A percentile compares a stretch with the other conserved stretches of the same genome.
Evolutionary conservation across 35 echinoderm and acorn worm species (phyloP).

Genomic region (Eucidaris tribuloides): DNA sequence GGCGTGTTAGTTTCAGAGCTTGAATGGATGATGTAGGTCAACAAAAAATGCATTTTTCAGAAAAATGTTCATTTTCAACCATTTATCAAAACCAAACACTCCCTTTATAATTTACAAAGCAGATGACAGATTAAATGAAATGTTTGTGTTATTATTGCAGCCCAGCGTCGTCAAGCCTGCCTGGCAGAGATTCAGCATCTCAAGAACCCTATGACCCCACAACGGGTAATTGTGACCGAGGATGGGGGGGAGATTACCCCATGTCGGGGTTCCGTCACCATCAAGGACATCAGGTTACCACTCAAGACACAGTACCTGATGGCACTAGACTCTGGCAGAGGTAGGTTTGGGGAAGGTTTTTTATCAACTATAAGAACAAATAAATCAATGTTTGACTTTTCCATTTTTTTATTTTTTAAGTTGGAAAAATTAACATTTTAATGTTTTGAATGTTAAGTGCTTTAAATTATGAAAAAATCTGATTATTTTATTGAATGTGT

Average conservation of each 20-base stretch:
- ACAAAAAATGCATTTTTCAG: too few relatives aligned
- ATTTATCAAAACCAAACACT: too few relatives aligned
- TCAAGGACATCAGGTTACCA: conserved; percentile 82
- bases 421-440: background rate
- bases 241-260: conserved; percentile 67
- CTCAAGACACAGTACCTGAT: conserved; percentile 95
- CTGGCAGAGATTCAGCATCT: conserved; percentile 88
- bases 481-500: background rate
- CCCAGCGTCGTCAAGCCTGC: conserved; percentile 90
- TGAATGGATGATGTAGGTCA: too few relatives aligned
- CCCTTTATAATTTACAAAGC: too few relatives aligned
- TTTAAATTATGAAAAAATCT: background rate
- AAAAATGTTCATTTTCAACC: too few relatives aligned
- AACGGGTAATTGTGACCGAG: conserved; percentile 20
- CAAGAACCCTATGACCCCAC: conserved; percentile 50
- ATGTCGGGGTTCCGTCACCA: conserved; percentile 59
- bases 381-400: background rate
- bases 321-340: conserved; percentile 55
- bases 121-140: too few relatives aligned
- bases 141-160: too few relatives aligned
- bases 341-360: too few relatives aligned
- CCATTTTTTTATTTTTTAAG: background rate
- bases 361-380: too few relatives aligned
- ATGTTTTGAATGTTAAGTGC: background rate
- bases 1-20: too few relatives aligned